Evolutionary conservation across 2,888 invertebrate genomes (phyloP).

Genomic region (Hipparchia sbordonii): DNA sequence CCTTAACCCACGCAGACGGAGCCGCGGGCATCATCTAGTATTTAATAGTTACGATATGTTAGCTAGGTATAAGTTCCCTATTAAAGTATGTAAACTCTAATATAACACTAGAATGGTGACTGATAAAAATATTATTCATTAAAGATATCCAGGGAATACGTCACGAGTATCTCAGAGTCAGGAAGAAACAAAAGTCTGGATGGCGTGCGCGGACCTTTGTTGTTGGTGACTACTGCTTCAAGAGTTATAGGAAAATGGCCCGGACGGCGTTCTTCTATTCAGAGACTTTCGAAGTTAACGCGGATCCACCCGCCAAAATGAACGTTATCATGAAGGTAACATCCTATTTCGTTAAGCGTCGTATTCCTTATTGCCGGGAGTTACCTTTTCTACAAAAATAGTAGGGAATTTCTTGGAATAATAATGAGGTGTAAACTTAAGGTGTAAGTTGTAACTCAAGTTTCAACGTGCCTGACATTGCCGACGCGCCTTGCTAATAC

Average conservation of each 20-base stretch:
- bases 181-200: conserved; percentile 51
- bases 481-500: too few relatives aligned
- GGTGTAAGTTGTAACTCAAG: too few relatives aligned
- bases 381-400: too few relatives aligned
- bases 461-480: too few relatives aligned
- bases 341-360: background rate
- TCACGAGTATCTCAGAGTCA: conserved; percentile 50
- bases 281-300: conserved; percentile 62
- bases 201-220: conserved; percentile 64
- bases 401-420: too few relatives aligned
- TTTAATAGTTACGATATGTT: too few relatives aligned
- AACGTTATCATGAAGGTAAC: conserved; percentile 43
- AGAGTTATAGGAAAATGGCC: conserved; percentile 45
- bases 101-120: too few relatives aligned
- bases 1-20: too few relatives aligned
- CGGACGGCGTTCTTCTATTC: conserved; percentile 58
- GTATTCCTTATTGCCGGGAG: background rate
- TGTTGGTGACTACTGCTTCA: conserved; percentile 61
- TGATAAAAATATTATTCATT: background rate
- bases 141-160: conserved; percentile 54
- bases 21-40: too few relatives aligned
- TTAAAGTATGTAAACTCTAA: too few relatives aligned
- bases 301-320: conserved; percentile 54
- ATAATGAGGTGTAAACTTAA: too few relatives aligned
- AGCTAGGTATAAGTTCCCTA: too few relatives aligned